phyloP scores from a whole-genome alignment of 1,140 invertebrate species.

The Lethocerus indicus region DNA sequence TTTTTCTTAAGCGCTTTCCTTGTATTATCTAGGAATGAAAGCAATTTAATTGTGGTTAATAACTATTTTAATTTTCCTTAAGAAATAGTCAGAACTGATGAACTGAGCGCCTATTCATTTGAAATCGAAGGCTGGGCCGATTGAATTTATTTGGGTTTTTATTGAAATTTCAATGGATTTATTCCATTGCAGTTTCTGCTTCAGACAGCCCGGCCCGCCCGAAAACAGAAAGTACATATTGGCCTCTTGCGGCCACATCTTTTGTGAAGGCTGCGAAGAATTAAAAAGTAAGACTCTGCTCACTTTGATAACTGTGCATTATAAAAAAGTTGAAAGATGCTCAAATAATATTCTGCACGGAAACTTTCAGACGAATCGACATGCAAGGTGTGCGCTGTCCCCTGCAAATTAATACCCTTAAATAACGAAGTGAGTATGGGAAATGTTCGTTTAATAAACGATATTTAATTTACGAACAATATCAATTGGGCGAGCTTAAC shows the following conservation, averaged over 20 bases:
- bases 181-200: constrained; percentile 11
- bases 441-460: background rate
- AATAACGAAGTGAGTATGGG: constrained; percentile 6
- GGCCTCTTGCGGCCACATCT: constrained; percentile 11
- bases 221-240: constrained; percentile 5
- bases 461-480: background rate
- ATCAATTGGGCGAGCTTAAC: background rate
- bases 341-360: background rate
- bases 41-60: too few species aligned
- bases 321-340: background rate
- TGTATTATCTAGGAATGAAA: too few species aligned
- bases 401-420: constrained; percentile 6
- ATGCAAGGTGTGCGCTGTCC: constrained; percentile 3
- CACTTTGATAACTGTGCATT: too few species aligned
- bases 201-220: constrained; percentile 4
- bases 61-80: too few species aligned
- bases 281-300: background rate
- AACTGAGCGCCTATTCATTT: too few species aligned
- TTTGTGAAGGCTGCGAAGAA: constrained; percentile 7
- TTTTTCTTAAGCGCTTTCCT: too few species aligned
- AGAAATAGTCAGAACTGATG: too few species aligned
- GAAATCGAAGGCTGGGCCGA: too few species aligned
- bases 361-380: background rate
- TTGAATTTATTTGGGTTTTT: too few species aligned
- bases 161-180: too few species aligned